phyloP scores from a whole-genome alignment of 2,888 invertebrate species.

The Alsophila aescularia region DNA sequence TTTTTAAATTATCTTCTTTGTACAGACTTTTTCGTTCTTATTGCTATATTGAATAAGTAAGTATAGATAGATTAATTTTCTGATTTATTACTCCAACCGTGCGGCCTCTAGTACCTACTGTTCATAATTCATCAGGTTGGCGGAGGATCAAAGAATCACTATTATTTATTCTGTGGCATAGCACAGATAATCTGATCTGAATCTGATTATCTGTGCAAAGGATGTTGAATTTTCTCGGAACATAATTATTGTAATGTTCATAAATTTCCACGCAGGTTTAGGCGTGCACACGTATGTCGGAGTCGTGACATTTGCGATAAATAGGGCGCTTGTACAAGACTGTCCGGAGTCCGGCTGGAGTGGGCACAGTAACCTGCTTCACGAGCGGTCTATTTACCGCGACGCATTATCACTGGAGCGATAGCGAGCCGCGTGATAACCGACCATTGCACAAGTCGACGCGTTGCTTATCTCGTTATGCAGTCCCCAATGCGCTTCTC shows the following conservation, averaged over 20 bases:
- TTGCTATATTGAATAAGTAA: too few relatives aligned
- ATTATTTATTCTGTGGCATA: too few relatives aligned
- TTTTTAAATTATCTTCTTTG: too few relatives aligned
- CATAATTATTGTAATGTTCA: conserved; percentile 36
- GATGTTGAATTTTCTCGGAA: conserved; percentile 41
- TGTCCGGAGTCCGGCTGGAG: conserved; percentile 43
- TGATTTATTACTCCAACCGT: conserved; percentile 18
- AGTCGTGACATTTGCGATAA: conserved; percentile 49
- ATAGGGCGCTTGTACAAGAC: conserved; percentile 58
- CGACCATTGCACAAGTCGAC: conserved; percentile 63
- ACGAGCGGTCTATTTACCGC: conserved; percentile 59
- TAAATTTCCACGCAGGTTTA: conserved; percentile 35
- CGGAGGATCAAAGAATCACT: conserved; percentile 48
- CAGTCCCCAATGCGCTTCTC: conserved; percentile 64
- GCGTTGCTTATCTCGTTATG: conserved; percentile 69
- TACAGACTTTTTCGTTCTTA: too few relatives aligned
- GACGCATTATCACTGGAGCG: conserved; percentile 71
- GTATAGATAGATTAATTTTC: too few relatives aligned
- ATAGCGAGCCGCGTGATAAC: conserved; percentile 67
- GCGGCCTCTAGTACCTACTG: conserved; percentile 19
- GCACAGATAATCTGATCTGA: too few relatives aligned
- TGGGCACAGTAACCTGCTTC: conserved; percentile 60
- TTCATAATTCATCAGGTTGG: conserved; percentile 44
- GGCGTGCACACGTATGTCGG: conserved; percentile 10
- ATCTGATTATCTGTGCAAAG: too few relatives aligned